Evolutionary conservation across 2,113 vertebrate species (phyloP), one percentile per base, ranked within the genome.

Genomic region (Heloderma charlesbogerti): DNA sequence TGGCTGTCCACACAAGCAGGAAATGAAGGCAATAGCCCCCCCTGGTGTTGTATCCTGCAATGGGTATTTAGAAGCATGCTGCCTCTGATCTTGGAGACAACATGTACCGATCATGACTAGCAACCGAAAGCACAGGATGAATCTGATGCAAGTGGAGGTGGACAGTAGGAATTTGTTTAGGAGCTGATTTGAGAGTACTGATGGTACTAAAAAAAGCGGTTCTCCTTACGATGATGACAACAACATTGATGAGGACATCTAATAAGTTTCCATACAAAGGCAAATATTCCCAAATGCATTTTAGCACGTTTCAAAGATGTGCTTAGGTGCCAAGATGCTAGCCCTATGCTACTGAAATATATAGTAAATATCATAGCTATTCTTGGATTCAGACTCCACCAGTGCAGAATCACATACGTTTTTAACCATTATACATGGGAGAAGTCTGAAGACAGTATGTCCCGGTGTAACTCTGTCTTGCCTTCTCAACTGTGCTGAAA

Each of bases 141-240:
- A 89, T 48, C 77, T 2, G n/a, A 22, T 63, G 60, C 16, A 20
- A 20, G 20, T 63, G 60, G 86, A 31, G 72, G 88, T 10, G 10
- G 0, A 8, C 15, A 43, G 45, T 85, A 91, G 80, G 57, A 92
- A 92, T 84, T 88, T 87, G 78, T 94, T 37, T 75, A 84, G 88
- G 87, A 93, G 25, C 18, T 87, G 45, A 86, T 90, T 91, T 79
- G 79, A 84, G 92, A 93, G 79, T 78, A 0, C 0, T 1, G 94
- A 92, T 87, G 94, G 84, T 91, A 87, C 60, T 37, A 91, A 94
- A 86, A 77, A 91, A 83, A 82, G 86, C 94, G n/a, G 54, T 78
- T 94, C 94, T 95, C 90, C 92, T 93, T 51, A 57, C 93, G 94
- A 83, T 85, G 89, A 13, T 77, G n/a, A 8, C 37, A 22, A 8